These are phyloP conservation scores for Metopia argyrocephala DNA, from an alignment of 2,888 invertebrate genomes.

Conservation along the genomic window DNA sequence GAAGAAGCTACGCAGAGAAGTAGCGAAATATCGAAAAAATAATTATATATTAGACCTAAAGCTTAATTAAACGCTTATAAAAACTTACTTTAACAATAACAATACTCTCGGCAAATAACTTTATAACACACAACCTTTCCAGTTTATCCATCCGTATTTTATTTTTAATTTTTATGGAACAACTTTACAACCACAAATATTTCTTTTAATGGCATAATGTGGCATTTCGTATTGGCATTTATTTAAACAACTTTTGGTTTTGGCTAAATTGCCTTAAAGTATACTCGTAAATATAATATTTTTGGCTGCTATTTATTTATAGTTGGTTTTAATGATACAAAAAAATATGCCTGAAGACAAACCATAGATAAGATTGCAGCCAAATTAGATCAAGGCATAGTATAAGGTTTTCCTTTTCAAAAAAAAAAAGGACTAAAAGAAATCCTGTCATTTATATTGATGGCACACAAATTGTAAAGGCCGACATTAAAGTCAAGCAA, in stretches of 20 bases:
- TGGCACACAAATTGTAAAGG: background rate
- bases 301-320: background rate
- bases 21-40: no score
- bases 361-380: background rate
- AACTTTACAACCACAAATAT: no score
- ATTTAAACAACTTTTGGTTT: constrained; percentile 10
- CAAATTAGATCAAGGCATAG: background rate
- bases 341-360: background rate
- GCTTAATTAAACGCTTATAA: no score
- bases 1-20: no score
- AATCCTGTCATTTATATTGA: background rate
- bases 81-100: no score
- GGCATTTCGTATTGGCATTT: background rate
- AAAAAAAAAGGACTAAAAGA: no score
- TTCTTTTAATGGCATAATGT: background rate
- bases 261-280: background rate
- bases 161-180: no score
- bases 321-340: background rate
- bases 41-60: no score
- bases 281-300: background rate
- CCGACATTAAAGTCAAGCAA: background rate
- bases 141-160: no score
- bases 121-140: no score
- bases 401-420: background rate
- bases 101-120: no score